Conservation (phyloP, 2,113 vertebrate species). For the Syngnathus floridae region DNA sequence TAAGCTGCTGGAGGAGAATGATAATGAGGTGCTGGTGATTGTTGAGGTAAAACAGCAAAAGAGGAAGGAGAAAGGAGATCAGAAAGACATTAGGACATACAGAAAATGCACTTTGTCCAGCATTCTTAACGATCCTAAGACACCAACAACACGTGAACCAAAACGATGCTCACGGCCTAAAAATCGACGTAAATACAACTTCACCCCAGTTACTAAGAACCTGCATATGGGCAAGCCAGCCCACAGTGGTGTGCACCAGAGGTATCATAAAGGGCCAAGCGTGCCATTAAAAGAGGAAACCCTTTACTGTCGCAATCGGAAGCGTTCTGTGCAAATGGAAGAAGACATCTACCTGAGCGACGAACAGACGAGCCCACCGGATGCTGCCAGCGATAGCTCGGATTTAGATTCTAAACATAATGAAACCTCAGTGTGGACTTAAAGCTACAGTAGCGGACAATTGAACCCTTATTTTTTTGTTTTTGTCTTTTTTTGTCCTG, state of each 20-base stretch:
- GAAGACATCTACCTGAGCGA: neutral
- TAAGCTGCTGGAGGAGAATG: neutral
- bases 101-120: neutral
- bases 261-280: neutral
- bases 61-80: neutral
- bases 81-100: neutral
- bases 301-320: conserved; percentile 10
- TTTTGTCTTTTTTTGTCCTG: neutral
- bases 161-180: conserved; percentile 4
- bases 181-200: conserved; percentile 28
- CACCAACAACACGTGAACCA: neutral
- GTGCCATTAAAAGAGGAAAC: conserved; percentile 2
- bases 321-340: neutral
- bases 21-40: neutral
- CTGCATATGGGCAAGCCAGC: conserved; percentile 58
- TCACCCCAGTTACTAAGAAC: conserved; percentile 59
- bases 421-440: neutral
- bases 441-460: neutral
- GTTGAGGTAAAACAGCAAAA: neutral
- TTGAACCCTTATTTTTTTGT: neutral
- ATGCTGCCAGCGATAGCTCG: conserved; percentile 1
- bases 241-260: conserved; percentile 4
- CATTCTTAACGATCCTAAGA: neutral
- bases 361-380: conserved; percentile 3
- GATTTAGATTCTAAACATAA: neutral